These are phyloP conservation scores for Phrynocephalus versicolor DNA, from an alignment of 2,113 vertebrate species.

Conservation along the genomic window DNA sequence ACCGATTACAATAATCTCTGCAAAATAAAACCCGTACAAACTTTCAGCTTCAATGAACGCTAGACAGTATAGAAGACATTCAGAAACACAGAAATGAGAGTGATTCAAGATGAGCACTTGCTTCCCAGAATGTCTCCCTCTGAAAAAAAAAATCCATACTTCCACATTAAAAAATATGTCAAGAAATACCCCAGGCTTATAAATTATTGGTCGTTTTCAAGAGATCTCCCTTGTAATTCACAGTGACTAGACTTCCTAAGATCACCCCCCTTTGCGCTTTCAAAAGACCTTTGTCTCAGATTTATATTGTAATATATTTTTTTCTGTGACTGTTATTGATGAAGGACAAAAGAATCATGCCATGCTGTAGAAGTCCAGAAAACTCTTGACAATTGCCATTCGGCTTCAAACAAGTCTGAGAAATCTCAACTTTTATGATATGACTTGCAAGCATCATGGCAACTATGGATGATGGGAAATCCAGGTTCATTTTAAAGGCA, in stretches of 20 bases:
- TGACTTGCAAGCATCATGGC: not conserved
- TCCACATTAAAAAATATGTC: constrained; percentile 16
- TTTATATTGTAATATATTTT: constrained; percentile 45
- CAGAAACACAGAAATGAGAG: constrained; percentile 26
- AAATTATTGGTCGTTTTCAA: constrained; percentile 29
- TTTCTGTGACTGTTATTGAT: constrained; percentile 47
- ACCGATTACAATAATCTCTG: not conserved
- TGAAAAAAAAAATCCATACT: constrained; percentile 16
- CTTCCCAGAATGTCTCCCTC: not conserved
- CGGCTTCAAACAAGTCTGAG: constrained; percentile 48
- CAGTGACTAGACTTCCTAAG: constrained; percentile 3
- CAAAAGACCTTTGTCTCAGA: constrained; percentile 38
- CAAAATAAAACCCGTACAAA: not conserved
- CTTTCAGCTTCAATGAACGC: not conserved
- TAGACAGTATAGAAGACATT: not conserved
- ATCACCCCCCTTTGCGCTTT: constrained; percentile 23
- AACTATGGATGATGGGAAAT: not conserved
- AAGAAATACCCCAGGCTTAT: constrained; percentile 24
- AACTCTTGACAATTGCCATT: constrained; percentile 42
- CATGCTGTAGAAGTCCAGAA: constrained; percentile 50
- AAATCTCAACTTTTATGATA: constrained; percentile 42
- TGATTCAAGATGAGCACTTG: constrained; percentile 34
- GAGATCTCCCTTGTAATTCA: constrained; percentile 39
- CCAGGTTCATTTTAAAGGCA: not conserved
- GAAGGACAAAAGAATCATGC: constrained; percentile 26